Conservation (phyloP, 2,888 invertebrate species). For the Bursaphelenchus okinawaensis region DNA sequence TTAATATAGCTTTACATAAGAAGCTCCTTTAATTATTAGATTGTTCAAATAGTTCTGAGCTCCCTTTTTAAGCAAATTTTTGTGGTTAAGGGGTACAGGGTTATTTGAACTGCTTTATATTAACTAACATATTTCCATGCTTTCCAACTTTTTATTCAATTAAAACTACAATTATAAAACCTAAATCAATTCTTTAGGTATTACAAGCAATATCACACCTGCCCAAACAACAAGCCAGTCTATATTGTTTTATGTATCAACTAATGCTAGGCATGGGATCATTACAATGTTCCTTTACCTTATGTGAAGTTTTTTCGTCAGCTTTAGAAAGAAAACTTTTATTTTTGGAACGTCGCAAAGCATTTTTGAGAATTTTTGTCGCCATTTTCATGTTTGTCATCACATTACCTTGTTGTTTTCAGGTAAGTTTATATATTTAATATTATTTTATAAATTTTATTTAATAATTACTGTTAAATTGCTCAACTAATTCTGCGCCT, state of each 20-base stretch:
- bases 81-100: too few relatives aligned
- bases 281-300: slow-evolving; percentile 16
- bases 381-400: slow-evolving; percentile 14
- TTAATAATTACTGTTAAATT: not conserved
- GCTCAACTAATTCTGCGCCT: too few relatives aligned
- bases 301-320: slow-evolving; percentile 16
- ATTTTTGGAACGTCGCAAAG: slow-evolving; percentile 8
- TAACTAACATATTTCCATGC: too few relatives aligned
- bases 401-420: slow-evolving; percentile 18
- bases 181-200: slow-evolving; percentile 11
- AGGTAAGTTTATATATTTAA: slow-evolving; percentile 6
- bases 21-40: too few relatives aligned
- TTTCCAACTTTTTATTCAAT: too few relatives aligned
- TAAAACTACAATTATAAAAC: not conserved
- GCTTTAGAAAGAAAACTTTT: slow-evolving; percentile 13
- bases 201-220: slow-evolving; percentile 17
- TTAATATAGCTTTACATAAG: too few relatives aligned
- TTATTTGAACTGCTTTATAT: too few relatives aligned
- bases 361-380: slow-evolving; percentile 9
- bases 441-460: not conserved
- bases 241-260: slow-evolving; percentile 19
- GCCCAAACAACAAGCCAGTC: slow-evolving; percentile 5
- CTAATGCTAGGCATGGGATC: slow-evolving; percentile 18
- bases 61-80: too few relatives aligned
- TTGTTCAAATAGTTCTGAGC: too few relatives aligned